Conservation (phyloP, 1,140 invertebrate species). For the Drosophila teissieri region DNA sequence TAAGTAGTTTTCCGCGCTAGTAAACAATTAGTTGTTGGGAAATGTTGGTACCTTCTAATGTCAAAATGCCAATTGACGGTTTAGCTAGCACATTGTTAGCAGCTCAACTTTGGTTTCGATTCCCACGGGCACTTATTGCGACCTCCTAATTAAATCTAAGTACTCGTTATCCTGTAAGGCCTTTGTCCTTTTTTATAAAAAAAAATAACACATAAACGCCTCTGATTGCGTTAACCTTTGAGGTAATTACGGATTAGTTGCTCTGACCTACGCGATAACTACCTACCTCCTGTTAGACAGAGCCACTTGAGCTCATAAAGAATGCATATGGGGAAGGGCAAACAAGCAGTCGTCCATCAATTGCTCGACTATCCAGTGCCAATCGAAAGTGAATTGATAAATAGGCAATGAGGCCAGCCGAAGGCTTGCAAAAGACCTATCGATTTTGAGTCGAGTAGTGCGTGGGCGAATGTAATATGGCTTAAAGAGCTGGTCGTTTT, state of each 20-base stretch:
- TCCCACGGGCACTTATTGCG: not conserved
- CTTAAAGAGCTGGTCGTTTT: conserved; percentile 16
- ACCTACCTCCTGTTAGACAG: not conserved
- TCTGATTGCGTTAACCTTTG: conserved; percentile 27
- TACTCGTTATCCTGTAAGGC: not conserved
- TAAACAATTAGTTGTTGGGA: no score
- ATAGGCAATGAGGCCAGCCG: conserved; percentile 39
- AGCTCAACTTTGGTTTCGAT: not conserved
- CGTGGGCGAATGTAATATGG: not conserved
- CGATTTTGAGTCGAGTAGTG: conserved; percentile 27
- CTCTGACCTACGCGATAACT: conserved; percentile 18
- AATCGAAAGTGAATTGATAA: conserved; percentile 24
- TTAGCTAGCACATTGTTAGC: not conserved
- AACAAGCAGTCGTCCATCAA: conserved; percentile 25
- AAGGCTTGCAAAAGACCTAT: conserved; percentile 27
- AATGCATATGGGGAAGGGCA: conserved; percentile 5
- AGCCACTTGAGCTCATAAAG: conserved; percentile 34
- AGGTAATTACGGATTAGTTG: conserved; percentile 15
- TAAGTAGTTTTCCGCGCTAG: no score
- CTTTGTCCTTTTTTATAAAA: not conserved
- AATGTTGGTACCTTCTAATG: not conserved
- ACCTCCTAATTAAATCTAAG: not conserved
- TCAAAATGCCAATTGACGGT: not conserved
- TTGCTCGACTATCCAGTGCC: conserved; percentile 17
- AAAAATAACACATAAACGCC: conserved; percentile 16